Evolutionary conservation across 2,113 vertebrate species (phyloP), one percentile per base, ranked within the genome.

Genomic region (Phalacrocorax brasilianus): DNA sequence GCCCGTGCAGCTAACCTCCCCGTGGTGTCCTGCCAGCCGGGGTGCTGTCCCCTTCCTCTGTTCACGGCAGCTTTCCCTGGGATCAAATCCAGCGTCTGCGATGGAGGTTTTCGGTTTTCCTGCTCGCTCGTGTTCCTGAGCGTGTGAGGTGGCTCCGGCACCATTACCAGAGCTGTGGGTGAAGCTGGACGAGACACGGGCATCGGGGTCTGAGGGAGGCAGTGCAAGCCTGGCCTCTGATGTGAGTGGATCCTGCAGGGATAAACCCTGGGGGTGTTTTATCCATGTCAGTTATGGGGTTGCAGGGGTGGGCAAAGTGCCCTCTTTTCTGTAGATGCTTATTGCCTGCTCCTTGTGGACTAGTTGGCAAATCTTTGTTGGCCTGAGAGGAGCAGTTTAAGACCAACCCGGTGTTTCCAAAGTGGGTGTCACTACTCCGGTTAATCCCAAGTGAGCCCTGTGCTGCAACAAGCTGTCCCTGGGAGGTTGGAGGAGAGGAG

Each of bases 61-160:
- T 3, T 68, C 33, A 5, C 1, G 8, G 35, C 7, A 32, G 19
- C 81, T 85, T 87, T 50, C 52, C 61, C 38, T 72, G 24, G 20
- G 17, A 38, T 55, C 47, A 50, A 35, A 45, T 38, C 50, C 40
- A 61, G 26, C 28, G 6, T 28, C 61, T 59, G 45, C 11, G 33
- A 8, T 5, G 10, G 59, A 68, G 32, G 17, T 61, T 73, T 27
- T 53, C 47, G 2, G 1, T 20, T 55, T 12, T 44, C 27, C 32
- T 55, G 45, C 30, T 40, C 4, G 10, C 47, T 61, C 3, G 0
- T 56, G 63, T 38, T 59, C 15, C 55, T n/a, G 35, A 0, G 1
- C 2, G 0, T 4, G 24, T 0, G 2, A 32, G 14, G 50, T 55
- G 72, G 49, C 35, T 33, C 21, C 0, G 0, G 56, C 30, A 23